Base-by-base conservation (phyloP, 2,113 vertebrate genomes). In the Sula dactylatra region DNA sequence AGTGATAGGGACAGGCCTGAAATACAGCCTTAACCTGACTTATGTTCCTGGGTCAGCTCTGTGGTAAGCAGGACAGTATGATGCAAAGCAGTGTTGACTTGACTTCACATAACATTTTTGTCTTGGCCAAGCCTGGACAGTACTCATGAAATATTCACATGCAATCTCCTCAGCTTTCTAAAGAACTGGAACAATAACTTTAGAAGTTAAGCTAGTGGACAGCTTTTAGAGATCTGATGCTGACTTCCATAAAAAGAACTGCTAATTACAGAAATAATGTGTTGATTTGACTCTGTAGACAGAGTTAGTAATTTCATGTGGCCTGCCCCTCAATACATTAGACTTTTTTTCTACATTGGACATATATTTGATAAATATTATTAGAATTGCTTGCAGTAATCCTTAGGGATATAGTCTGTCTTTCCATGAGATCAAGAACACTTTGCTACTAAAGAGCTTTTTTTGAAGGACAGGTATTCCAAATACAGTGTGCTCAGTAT, bases 71-170 rank as follows among this genome's bases (percentile, higher is more conserved):
- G 89, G 65, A 31, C 56, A 54, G 45, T 14, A 16, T 87, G 92
- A 96, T 67, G 44, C 77, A 93, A 88, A 95, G 61, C 58, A 55
- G 19, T 81, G 71, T 61, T 94, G 94, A 93, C 84, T 95, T 85
- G 66, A 73, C 88, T 86, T 96, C 66, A 77, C 25, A 6, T 94
- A 92, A 88, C 10, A 26, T 47, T 83, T 86, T 88, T 94, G 69
- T 86, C 64, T 88, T 3, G 2, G 72, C 38, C 78, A 44, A 67
- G 59, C 47, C 86, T 91, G 81, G 77, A 17, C 69, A 71, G 18
- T 47, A 32, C 59, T 94, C 45, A 25, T 89, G 36, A 89, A 86
- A 92, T 79, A 80, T 77, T 90, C 8, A 14, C 64, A 14, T 76
- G 59, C 17, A 73, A 55, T 92, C 77, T 89, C 45, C 56, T 11